A percentile compares a stretch with the other conserved stretches of the same genome.
phyloP scores from a whole-genome alignment of 2,797 vertebrate genomes.

The Tapera naevia region DNA sequence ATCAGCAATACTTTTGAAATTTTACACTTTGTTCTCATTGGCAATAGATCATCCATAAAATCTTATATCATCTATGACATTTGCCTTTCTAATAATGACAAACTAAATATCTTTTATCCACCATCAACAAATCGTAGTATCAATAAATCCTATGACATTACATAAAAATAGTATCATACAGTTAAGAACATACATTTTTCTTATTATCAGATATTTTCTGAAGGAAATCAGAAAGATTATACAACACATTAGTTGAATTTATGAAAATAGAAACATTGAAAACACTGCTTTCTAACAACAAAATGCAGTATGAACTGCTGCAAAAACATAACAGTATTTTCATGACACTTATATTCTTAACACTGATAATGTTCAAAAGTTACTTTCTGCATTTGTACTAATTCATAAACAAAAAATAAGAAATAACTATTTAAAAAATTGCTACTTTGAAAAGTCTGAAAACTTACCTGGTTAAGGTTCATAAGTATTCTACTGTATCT shows the following conservation, averaged over 20 bases:
- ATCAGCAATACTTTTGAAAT: neutral
- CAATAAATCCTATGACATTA: neutral
- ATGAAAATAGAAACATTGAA: neutral
- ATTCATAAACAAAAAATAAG: neutral
- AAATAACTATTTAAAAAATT: neutral
- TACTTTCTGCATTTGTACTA: neutral
- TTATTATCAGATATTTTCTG: neutral
- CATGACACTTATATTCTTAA: neutral
- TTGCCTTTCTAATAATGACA: neutral
- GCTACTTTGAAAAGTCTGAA: neutral
- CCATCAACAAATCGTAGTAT: neutral
- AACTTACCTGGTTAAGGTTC: slow-evolving; percentile 12
- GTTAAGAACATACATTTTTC: neutral
- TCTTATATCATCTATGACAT: neutral
- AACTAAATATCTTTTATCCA: neutral
- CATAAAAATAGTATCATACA: neutral
- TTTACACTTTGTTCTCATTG: neutral
- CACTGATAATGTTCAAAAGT: neutral
- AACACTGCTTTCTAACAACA: neutral
- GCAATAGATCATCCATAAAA: neutral
- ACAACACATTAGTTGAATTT: neutral
- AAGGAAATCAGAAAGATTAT: neutral
- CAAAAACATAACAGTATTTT: neutral
- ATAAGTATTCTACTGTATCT: neutral
- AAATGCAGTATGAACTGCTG: neutral